Base-by-base conservation (phyloP, 2,888 invertebrate species). In the Dynastes grantii region DNA sequence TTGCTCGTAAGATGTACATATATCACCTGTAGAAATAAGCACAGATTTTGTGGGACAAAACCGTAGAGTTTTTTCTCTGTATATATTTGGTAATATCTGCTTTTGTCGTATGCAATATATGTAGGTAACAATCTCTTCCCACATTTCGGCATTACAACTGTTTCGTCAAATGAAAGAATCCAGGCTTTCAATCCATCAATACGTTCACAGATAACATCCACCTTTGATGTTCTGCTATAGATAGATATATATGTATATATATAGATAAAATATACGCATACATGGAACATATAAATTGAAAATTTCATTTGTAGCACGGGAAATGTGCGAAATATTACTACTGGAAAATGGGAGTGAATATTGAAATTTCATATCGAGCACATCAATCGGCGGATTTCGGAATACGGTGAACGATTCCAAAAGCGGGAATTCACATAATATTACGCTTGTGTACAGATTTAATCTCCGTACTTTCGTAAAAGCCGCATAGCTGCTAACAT, bases 291-390 rank as follows among this genome's bases (percentile, higher is more conserved):
- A 22, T 27, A 22, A 22, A 22, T 58, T 58, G 55, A 16, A 58
- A 58, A 58, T 58, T 58, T 58, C 55, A 27, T 58, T 58, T 16
- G 55, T 27, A 6, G 55, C 9, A 0, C 11, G 11, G 8, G 16
- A 58, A 40, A 67, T 45, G 40, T 40, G 40, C 45, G 65, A 40
- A 67, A 65, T 65, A 65, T 65, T 65, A 65, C 65, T 65, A 37
- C 55, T 32, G 29, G 53, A 53, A 71, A 16, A 71, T 71, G 22
- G 37, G 71, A 22, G 37, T 22, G 55, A 45, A 58, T 71, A 70
- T 58, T 58, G 71, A 55, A 71, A 71, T 71, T 71, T 71, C 71
- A 71, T 71, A 53, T 71, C 55, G 55, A 16, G 8, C 22, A 58
- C 55, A 5, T 67, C 65, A 67, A 67, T 67, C 65, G 65, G 16